Evolutionary conservation across 2,113 vertebrate species (phyloP), one percentile per base, ranked within the genome.

Genomic region (Agapornis roseicollis): DNA sequence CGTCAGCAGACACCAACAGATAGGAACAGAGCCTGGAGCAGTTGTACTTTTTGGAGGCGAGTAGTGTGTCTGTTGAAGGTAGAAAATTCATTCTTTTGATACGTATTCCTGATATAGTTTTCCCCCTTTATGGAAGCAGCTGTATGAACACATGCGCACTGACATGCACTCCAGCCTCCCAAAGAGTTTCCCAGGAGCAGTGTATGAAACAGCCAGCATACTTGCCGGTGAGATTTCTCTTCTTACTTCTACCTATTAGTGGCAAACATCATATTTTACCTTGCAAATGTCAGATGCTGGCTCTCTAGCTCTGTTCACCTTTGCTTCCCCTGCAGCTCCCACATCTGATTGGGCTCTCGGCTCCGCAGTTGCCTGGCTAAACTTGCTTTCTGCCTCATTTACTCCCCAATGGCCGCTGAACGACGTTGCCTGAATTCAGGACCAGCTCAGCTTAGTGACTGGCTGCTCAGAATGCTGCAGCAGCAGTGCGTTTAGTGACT

Each of bases 321-420:
- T 77, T 89, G 47, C 88, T 80, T 80, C 66, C 83, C 63, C 55
- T 90, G 80, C 90, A 87, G 85, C 85, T 95, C 78, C 82, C 91
- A 53, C 70, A 71, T 73, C 87, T 78, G 83, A 80, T 3, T 76
- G 84, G 71, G 71, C 85, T 94, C 71, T 71, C 4, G 1, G 92
- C 92, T 80, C 89, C 0, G 53, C 84, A 86, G 68, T 53, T 73
- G 56, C 88, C 74, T 89, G 76, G 31, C 80, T 71, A 23, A 23
- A 70, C 46, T 96, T 78, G 22, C 83, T 87, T 96, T 95, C 92
- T 96, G 95, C 94, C 88, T 95, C 92, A 89, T 95, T 96, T 82
- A 22, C 89, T 92, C 74, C 79, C 90, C 89, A 74, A 60, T 90
- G 79, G 12, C 76, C 8, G 22, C 88, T 65, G 53, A 66, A 60